phyloP scores from a whole-genome alignment of 2,797 vertebrate genomes.

The Nannoperca australis region DNA sequence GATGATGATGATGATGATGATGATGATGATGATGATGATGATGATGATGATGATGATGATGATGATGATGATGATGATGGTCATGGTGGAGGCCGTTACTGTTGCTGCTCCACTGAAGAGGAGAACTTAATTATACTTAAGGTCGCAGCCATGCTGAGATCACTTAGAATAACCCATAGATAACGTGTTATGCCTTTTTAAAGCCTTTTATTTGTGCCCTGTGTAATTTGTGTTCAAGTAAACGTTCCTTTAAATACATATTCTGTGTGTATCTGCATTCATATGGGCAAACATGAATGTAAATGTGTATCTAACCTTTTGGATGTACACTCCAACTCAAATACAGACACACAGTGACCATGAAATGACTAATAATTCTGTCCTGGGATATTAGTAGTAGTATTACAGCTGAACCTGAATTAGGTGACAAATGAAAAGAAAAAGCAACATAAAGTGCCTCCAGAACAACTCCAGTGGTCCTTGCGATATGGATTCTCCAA shows the following conservation, averaged over 20 bases:
- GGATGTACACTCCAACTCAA: neutral
- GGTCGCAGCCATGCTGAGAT: constrained; percentile 6
- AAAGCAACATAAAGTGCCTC: neutral
- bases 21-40: too few species aligned
- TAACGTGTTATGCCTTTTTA: neutral
- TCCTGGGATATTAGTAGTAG: neutral
- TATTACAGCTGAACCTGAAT: neutral
- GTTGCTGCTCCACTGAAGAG: constrained; percentile 2
- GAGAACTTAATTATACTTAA: constrained; percentile 4
- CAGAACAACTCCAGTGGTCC: neutral
- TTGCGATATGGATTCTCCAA: neutral
- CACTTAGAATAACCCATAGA: neutral
- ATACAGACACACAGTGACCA: neutral
- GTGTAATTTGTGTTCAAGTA: neutral
- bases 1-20: too few species aligned
- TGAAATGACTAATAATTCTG: neutral
- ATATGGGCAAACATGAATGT: neutral
- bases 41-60: neutral
- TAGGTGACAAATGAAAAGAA: neutral
- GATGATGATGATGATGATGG: neutral
- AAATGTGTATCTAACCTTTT: constrained; percentile 1
- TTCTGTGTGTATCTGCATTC: neutral
- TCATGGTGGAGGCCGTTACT: constrained; percentile 11
- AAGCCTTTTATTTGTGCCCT: neutral
- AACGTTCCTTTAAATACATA: neutral